Conservation (phyloP, 2,888 invertebrate species). For the Hybos culiciformis region DNA sequence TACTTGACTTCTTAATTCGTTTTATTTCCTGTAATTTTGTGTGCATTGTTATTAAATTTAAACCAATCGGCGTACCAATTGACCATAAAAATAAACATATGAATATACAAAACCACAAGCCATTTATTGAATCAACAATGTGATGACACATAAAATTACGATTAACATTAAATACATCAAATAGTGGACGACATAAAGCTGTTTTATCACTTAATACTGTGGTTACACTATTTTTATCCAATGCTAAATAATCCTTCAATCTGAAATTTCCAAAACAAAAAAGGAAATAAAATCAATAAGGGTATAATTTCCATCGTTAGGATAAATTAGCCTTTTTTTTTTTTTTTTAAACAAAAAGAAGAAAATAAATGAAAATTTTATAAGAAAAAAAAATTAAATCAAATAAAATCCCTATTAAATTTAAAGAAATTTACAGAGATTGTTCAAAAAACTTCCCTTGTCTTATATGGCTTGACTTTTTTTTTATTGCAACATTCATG, state of each 20-base stretch:
- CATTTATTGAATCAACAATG: constrained; percentile 39
- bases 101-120: constrained; percentile 54
- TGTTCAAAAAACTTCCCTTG: too few relatives aligned
- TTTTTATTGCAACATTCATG: too few relatives aligned
- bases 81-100: constrained; percentile 45
- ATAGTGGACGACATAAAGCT: constrained; percentile 58
- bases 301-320: too few relatives aligned
- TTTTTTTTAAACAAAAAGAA: neutral
- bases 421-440: too few relatives aligned
- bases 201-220: constrained; percentile 47
- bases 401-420: too few relatives aligned
- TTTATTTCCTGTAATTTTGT: constrained; percentile 24
- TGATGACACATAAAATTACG: constrained; percentile 39
- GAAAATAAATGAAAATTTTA: neutral
- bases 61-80: constrained; percentile 45
- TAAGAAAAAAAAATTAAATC: neutral
- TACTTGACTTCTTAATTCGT: constrained; percentile 16
- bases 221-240: constrained; percentile 52
- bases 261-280: constrained; percentile 25
- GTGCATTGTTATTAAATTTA: constrained; percentile 39
- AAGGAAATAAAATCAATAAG: too few relatives aligned
- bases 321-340: too few relatives aligned
- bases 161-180: constrained; percentile 51
- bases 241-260: constrained; percentile 49
- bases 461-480: too few relatives aligned